Evolutionary conservation across 2,888 invertebrate species (phyloP).

Genomic region (Matsumyia berberina): DNA sequence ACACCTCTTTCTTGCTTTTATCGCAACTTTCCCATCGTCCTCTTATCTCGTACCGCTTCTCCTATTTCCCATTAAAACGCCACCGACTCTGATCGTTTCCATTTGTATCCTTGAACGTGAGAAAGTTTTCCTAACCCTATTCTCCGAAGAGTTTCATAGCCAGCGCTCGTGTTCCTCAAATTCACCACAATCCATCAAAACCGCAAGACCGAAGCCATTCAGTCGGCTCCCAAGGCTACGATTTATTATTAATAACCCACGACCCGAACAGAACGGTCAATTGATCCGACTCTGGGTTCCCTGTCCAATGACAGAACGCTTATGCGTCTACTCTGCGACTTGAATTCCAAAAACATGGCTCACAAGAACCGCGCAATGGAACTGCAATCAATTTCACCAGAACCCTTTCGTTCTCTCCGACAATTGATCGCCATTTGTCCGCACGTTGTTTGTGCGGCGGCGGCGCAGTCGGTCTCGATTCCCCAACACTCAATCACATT

Average conservation of each 20-base stretch:
- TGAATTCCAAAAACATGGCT: constrained; percentile 52
- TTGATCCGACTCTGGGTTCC: constrained; percentile 36
- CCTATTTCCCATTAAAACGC: constrained; percentile 15
- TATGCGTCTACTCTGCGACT: constrained; percentile 27
- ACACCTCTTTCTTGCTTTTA: no score
- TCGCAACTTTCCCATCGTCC: no score
- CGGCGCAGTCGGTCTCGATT: constrained; percentile 11
- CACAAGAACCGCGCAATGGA: constrained; percentile 53
- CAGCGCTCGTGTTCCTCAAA: constrained; percentile 26
- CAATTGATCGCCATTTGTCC: constrained; percentile 66
- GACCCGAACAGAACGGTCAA: constrained; percentile 11
- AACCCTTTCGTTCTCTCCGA: constrained; percentile 31
- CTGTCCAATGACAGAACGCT: constrained; percentile 17
- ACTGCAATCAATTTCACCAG: constrained; percentile 52
- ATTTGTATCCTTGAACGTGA: constrained; percentile 55
- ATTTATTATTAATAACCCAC: constrained; percentile 59
- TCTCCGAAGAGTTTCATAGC: constrained; percentile 39
- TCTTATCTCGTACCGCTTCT: background rate
- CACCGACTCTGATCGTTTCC: constrained; percentile 16
- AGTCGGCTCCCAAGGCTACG: constrained; percentile 47
- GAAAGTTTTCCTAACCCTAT: constrained; percentile 33
- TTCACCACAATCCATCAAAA: constrained; percentile 53
- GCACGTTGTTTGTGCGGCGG: constrained; percentile 15
- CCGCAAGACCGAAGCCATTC: constrained; percentile 21
- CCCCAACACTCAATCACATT: constrained; percentile 37